Evolutionary conservation across 2,797 vertebrate species (phyloP), one percentile per base, ranked within the genome.

Genomic region (Atherinosoma microstoma): DNA sequence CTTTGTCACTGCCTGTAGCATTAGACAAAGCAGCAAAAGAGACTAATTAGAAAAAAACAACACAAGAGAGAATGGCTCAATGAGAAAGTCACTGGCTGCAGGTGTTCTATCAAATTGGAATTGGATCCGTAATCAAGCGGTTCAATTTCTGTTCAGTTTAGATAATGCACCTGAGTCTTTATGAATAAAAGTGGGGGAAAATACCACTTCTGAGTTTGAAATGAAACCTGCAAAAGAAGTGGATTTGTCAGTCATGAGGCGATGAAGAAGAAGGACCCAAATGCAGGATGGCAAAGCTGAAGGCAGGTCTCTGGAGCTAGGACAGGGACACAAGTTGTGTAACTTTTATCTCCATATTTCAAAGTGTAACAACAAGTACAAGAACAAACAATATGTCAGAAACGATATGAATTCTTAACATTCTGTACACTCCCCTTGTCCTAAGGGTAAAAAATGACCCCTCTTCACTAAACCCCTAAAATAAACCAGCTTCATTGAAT

Each of bases 61-160:
- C 2, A 57, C 30, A 63, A 1, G 18, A 57, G 1, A 18, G 1
- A 67, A 54, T 47, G 16, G 29, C 24, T 58, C 34, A 40, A 58
- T 40, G n/a, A 32, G 7, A 4, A 8, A 58, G 10, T 75, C 15
- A 3, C 1, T 75, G 32, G 40, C 35, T 20, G 8, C 40, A 64
- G 60, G 61, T 42, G 20, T 69, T 56, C 58, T 51, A 36, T 24
- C 34, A 53, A 64, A 27, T 51, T 32, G 54, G 15, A 69, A 40
- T n/a, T 9, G 35, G 34, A 32, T 68, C 18, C 56, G 24, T 15
- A 38, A 53, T 51, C 6, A 35, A 54, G 22, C 8, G 11, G 35
- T 7, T 45, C 32, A 35, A 34, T 6, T 51, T 47, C 22, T 61
- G 11, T 40, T 59, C 18, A 57, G 22, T 29, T 64, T 40, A 32